Evolutionary conservation across 2,888 invertebrate species (phyloP).

Genomic region (Phyllotreta striolata): DNA sequence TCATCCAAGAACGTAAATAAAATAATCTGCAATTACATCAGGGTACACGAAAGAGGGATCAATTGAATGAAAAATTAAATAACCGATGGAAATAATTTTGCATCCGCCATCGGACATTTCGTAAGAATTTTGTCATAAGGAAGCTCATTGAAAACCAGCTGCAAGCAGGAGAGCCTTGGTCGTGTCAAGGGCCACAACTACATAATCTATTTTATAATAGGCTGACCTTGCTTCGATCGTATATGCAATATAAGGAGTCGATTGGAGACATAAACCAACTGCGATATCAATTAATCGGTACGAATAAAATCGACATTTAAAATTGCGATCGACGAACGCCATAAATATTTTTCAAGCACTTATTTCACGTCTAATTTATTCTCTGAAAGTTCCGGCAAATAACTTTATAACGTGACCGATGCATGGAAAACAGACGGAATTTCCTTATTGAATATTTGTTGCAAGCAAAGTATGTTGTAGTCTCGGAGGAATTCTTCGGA

Average conservation of each 20-base stretch:
- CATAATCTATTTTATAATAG: slow-evolving; percentile 21
- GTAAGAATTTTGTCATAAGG: slow-evolving; percentile 1
- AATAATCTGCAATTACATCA: no score
- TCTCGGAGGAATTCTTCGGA: no score
- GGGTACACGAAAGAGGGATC: no score
- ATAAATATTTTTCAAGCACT: slow-evolving; percentile 21
- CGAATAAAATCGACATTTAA: slow-evolving; percentile 17
- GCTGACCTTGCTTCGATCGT: slow-evolving; percentile 13
- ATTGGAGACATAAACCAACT: slow-evolving; percentile 3
- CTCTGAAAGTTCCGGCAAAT: slow-evolving; percentile 12
- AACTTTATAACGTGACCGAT: slow-evolving; percentile 12
- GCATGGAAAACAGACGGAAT: slow-evolving; percentile 1
- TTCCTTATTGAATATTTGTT: background rate
- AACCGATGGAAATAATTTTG: no score
- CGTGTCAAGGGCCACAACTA: slow-evolving; percentile 14
- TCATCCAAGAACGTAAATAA: no score
- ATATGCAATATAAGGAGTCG: slow-evolving; percentile 20
- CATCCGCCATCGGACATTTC: no score
- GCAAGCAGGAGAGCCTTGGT: slow-evolving; percentile 7
- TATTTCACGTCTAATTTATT: slow-evolving; percentile 17
- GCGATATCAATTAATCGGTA: slow-evolving; percentile 18
- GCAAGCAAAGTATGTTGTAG: no score
- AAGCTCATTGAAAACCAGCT: slow-evolving; percentile 3
- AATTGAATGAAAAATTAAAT: no score
- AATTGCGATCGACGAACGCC: slow-evolving; percentile 16